A percentile compares a stretch with the other conserved stretches of the same genome.
Evolutionary conservation across 2,797 vertebrate genomes (phyloP).

Genomic region (Urosaurus nigricauda): DNA sequence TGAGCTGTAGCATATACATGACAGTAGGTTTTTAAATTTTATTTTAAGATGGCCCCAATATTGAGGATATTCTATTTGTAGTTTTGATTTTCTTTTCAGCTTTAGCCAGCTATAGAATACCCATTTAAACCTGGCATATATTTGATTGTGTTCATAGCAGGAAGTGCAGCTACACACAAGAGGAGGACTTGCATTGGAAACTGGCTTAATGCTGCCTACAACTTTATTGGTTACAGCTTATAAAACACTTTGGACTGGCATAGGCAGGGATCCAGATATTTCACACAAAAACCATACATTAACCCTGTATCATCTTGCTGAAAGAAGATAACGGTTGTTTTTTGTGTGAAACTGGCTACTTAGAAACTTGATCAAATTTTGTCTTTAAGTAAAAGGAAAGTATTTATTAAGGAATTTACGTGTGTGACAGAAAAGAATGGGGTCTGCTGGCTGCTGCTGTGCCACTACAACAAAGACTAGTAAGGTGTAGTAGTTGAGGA

Average conservation of each 20-base stretch:
- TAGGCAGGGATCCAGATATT: neutral
- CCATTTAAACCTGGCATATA: slow-evolving; percentile 5
- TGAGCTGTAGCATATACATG: neutral
- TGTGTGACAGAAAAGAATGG: too few species aligned
- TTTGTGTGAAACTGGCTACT: too few species aligned
- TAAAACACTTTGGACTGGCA: neutral
- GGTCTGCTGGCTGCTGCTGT: too few species aligned
- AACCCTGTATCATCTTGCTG: neutral
- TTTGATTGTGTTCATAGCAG: neutral
- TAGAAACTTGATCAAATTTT: too few species aligned
- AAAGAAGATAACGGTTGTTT: neutral
- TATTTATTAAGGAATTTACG: too few species aligned
- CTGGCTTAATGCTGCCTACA: neutral
- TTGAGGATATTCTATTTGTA: neutral
- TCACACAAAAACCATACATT: neutral
- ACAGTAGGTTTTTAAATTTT: neutral
- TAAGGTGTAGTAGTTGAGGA: too few species aligned
- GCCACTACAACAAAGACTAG: too few species aligned
- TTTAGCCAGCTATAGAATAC: neutral
- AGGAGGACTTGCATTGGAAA: neutral
- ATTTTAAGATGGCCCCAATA: neutral
- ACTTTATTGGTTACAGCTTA: neutral
- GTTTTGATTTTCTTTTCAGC: neutral
- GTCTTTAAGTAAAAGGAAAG: too few species aligned
- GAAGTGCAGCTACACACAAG: neutral